Evolutionary conservation across 2,113 vertebrate genomes (phyloP).

Genomic region (Dryoscopus gambensis): DNA sequence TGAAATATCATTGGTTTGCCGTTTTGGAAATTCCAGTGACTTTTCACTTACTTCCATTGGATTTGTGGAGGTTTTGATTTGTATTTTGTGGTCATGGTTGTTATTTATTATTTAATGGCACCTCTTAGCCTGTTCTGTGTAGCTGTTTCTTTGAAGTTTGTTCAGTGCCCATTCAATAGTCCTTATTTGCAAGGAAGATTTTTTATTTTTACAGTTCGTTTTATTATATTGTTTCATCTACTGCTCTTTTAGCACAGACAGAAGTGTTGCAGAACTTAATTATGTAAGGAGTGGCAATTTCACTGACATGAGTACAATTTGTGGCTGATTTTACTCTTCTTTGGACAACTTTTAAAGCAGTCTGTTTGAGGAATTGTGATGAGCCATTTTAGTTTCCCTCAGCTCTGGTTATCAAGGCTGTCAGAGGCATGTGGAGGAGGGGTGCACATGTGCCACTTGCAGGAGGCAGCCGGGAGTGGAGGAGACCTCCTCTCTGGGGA

Average conservation of each 20-base stretch:
- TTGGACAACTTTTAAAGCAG: background rate
- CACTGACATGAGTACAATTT: background rate
- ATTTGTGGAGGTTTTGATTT: background rate
- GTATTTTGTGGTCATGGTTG: background rate
- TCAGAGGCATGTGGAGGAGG: too few species aligned
- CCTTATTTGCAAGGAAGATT: background rate
- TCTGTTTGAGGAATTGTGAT: background rate
- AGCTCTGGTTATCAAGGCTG: too few species aligned
- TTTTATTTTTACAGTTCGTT: background rate
- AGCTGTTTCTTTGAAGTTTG: background rate
- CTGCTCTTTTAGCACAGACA: background rate
- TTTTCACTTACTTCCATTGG: background rate
- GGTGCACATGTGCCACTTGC: too few species aligned
- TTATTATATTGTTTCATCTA: background rate
- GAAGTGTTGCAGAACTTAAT: background rate
- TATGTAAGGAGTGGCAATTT: background rate
- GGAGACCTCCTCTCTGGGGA: too few species aligned
- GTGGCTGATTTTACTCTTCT: background rate
- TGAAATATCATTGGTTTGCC: background rate
- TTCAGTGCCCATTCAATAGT: background rate
- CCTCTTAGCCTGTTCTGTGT: background rate
- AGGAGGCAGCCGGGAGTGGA: too few species aligned
- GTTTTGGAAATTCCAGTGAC: background rate
- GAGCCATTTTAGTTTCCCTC: too few species aligned
- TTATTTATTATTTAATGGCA: background rate